Evolutionary conservation across 2,888 invertebrate genomes (phyloP), one percentile per base, ranked within the genome.

Genomic region (Cephus spinipes): DNA sequence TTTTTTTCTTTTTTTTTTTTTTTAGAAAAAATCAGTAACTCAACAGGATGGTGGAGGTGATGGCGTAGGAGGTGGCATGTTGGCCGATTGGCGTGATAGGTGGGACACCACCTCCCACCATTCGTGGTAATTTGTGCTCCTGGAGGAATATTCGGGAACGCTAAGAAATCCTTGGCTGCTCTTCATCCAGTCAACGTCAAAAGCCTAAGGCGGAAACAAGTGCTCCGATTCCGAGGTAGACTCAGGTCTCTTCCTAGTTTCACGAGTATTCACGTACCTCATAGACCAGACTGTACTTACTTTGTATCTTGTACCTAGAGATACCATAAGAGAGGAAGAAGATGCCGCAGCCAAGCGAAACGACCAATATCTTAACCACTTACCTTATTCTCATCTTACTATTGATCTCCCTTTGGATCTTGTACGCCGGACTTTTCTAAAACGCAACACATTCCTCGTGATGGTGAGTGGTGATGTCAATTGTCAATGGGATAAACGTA

Each of bases 301-400:
- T 40, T 40, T 23, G 40, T 40, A 15, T 40, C 40, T 40, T 40
- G 40, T 4, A 40, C 23, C 40, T 23, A 40, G 40, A 40, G 40
- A 40, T 23, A 40, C 40, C 40, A 2, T 23, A 40, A 23, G 40
- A 40, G 15, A 40, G 15, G 40, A 40, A 40, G 40, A 40, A 40
- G 40, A 40, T 40, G 40, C 40, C 40, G 40, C 40, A 40, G 2
- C 40, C 40, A 40, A 40, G 40, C 40, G 40, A 40, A 40, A 40
- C 40, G 6, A 40, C 40, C 40, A 95, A 93, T 90, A 93, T 95
- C 83, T 92, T 95, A 87, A 94, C 95, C 88, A 95, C 95, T 84
- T 95, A 95, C 89, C 91, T 94, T 86, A 95, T 95, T 90, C 92
- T 95, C 90, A 93, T 95, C 85, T 92, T 94, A 73, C 92, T 95